phyloP scores from a whole-genome alignment of 2,797 vertebrate genomes.

The Petrocephalus sullivani region DNA sequence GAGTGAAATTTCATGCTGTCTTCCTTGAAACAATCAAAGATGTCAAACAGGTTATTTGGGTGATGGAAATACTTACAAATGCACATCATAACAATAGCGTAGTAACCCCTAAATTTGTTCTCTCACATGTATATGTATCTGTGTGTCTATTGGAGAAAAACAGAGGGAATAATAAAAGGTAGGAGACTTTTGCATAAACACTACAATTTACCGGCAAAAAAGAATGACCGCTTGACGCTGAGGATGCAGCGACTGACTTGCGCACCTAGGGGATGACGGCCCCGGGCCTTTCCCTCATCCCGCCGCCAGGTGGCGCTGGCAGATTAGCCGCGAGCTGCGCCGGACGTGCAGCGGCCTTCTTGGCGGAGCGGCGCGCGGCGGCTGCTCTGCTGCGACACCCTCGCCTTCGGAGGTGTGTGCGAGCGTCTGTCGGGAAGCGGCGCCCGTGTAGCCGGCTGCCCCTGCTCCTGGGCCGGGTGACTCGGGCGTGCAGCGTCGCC shows the following conservation, averaged over 20 bases:
- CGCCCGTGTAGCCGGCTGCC: not conserved
- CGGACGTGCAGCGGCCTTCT: not conserved
- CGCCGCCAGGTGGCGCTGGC: not conserved
- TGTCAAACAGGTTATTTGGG: not conserved
- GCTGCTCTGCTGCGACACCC: not conserved
- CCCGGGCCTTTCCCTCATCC: not conserved
- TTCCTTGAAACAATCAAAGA: not conserved
- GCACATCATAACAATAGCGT: not conserved
- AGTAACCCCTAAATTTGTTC: not conserved
- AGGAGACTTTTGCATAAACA: not conserved
- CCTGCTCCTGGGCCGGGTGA: not conserved
- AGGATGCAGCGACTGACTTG: not conserved
- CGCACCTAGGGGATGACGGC: not conserved
- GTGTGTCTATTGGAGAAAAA: not conserved
- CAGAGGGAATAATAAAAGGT: not conserved
- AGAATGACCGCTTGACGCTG: not conserved
- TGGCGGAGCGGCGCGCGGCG: not conserved
- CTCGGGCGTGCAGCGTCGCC: not conserved
- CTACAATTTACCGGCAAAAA: not conserved
- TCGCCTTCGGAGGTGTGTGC: not conserved
- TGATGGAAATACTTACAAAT: not conserved
- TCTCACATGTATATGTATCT: not conserved
- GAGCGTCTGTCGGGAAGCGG: not conserved
- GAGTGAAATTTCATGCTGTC: not conserved
- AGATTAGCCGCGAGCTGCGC: not conserved